A percentile compares a stretch with the other conserved stretches of the same genome.
Evolutionary conservation across 2,113 vertebrate species (phyloP).

Genomic region (Stomatorhinus ivindoensis): DNA sequence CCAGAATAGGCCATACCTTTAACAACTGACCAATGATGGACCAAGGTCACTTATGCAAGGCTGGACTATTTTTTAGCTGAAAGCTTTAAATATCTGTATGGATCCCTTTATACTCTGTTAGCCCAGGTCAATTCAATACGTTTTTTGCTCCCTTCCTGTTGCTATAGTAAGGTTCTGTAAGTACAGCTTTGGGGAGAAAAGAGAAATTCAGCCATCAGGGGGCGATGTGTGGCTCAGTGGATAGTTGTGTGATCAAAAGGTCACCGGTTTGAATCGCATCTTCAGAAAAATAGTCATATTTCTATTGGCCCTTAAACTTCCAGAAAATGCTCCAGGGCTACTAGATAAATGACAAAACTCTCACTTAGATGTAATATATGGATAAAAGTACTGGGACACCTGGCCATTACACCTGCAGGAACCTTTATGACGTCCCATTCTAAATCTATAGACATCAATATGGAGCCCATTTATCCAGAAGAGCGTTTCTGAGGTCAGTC

Average conservation of each 20-base stretch:
- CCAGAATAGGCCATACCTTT: neutral
- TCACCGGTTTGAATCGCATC: neutral
- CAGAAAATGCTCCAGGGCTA: neutral
- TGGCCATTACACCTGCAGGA: neutral
- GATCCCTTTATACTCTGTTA: neutral
- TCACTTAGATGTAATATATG: neutral
- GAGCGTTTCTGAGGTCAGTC: too few species aligned
- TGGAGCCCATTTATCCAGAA: neutral
- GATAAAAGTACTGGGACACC: neutral
- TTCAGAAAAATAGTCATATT: neutral
- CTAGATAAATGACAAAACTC: neutral
- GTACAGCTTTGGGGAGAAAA: neutral
- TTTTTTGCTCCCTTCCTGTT: neutral
- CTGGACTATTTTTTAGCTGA: neutral
- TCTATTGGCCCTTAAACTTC: neutral
- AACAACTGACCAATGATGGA: neutral
- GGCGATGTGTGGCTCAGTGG: neutral
- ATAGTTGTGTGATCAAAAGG: neutral
- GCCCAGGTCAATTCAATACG: neutral
- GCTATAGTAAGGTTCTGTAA: neutral
- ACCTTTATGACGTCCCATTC: neutral
- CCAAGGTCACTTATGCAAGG: neutral
- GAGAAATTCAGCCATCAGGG: neutral
- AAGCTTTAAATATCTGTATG: neutral
- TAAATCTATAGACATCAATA: neutral